phyloP scores from a whole-genome alignment of 1,140 invertebrate species.

The Lucilia sericata region DNA sequence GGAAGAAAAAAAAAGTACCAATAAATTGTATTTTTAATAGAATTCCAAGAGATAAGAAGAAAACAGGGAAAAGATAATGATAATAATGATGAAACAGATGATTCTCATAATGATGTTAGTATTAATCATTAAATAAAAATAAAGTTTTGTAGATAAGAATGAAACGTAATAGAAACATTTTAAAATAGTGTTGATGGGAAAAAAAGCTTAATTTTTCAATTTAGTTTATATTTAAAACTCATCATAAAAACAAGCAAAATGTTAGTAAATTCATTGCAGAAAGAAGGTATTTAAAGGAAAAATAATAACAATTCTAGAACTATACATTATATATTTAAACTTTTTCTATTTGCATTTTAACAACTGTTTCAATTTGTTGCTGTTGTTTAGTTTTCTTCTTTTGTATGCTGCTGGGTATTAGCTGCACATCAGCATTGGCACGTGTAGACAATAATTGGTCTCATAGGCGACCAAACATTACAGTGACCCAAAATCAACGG shows the following conservation, averaged over 20 bases:
- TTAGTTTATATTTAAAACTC: constrained; percentile 1
- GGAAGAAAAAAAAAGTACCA: not conserved
- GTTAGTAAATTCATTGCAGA: not conserved
- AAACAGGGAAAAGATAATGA: not conserved
- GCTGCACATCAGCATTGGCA: not conserved
- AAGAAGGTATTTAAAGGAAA: not conserved
- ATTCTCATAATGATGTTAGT: not conserved
- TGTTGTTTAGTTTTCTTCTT: not conserved
- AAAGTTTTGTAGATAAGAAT: not conserved
- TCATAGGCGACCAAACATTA: not conserved
- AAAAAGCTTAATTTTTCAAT: not conserved
- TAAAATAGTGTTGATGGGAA: not conserved
- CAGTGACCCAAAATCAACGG: not conserved
- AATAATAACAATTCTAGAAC: not conserved
- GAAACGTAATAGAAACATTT: not conserved
- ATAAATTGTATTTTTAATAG: not conserved
- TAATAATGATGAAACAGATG: not conserved
- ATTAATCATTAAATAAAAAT: not conserved
- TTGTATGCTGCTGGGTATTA: not conserved
- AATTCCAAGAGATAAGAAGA: not conserved
- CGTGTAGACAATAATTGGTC: constrained; percentile 24
- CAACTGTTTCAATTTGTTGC: not conserved
- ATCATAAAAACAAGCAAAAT: not conserved
- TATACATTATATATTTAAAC: not conserved
- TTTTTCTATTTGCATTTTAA: not conserved